Evolutionary conservation across 2,797 vertebrate species (phyloP).

Genomic region (Ptychadena robeensis): DNA sequence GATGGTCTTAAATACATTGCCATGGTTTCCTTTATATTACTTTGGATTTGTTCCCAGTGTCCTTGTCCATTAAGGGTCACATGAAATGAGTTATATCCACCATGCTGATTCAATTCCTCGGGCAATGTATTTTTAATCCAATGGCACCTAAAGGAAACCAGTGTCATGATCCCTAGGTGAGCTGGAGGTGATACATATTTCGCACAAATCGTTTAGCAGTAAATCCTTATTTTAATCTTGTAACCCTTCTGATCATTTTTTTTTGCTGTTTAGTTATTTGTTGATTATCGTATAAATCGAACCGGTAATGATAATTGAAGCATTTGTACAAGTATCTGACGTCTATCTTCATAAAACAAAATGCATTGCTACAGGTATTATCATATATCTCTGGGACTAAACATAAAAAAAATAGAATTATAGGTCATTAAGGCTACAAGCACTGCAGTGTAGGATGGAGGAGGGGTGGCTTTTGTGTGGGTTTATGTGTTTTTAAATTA

Average conservation of each 20-base stretch:
- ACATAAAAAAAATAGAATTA: no score
- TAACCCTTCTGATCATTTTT: background rate
- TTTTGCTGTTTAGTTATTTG: background rate
- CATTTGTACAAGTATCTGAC: background rate
- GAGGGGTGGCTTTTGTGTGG: no score
- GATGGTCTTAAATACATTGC: conserved; percentile 72
- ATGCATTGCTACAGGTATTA: background rate
- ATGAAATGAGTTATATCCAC: conserved; percentile 69
- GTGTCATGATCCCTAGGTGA: conserved; percentile 22
- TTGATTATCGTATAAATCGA: background rate
- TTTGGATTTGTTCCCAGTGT: conserved; percentile 74
- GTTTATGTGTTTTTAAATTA: no score
- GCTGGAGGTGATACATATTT: conserved; percentile 12
- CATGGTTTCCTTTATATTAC: conserved; percentile 69
- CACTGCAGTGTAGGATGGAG: no score
- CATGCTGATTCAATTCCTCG: conserved; percentile 34
- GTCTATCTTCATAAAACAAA: background rate
- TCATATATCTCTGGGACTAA: no score
- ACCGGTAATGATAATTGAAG: background rate
- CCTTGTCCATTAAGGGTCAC: conserved; percentile 73
- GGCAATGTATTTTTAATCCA: conserved; percentile 38
- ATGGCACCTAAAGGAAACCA: conserved; percentile 37
- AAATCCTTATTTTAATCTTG: background rate
- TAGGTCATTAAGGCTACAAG: no score
- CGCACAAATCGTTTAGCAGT: background rate